A percentile compares a stretch with the other conserved stretches of the same genome.
Conservation (phyloP, 2,888 invertebrate genomes). For the Mythimna loreyi region DNA sequence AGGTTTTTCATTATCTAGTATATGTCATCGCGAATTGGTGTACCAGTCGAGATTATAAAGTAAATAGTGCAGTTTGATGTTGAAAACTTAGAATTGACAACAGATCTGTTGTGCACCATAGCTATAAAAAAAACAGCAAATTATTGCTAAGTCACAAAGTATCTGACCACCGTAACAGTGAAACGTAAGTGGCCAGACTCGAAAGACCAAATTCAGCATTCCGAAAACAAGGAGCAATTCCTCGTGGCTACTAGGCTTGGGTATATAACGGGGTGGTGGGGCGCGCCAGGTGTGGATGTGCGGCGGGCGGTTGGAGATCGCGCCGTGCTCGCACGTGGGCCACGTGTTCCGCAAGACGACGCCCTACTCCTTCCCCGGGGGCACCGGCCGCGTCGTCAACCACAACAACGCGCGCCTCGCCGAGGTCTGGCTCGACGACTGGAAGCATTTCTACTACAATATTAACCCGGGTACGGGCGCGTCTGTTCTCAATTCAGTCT, state of each 20-base stretch:
- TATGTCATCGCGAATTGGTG: too few relatives aligned
- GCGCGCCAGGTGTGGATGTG: conserved; percentile 98
- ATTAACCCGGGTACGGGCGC: conserved; percentile 96
- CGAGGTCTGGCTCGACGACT: conserved; percentile 99
- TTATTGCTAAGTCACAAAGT: too few relatives aligned
- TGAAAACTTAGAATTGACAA: too few relatives aligned
- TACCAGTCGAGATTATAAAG: too few relatives aligned
- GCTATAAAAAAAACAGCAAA: too few relatives aligned
- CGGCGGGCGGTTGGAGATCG: conserved; percentile 98
- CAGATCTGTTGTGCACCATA: too few relatives aligned
- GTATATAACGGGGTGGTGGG: conserved; percentile 62
- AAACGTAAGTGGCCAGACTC: too few relatives aligned
- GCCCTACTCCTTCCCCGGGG: conserved; percentile 99
- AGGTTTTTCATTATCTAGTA: too few relatives aligned
- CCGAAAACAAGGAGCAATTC: not conserved
- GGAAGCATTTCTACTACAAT: conserved; percentile 99
- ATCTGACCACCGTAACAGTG: too few relatives aligned
- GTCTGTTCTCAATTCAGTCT: conserved; percentile 45
- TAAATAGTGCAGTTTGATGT: too few relatives aligned
- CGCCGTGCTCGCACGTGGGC: conserved; percentile 98
- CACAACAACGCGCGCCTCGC: conserved; percentile 99
- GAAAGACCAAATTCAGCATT: conserved; percentile 25
- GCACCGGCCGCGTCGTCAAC: conserved; percentile 98
- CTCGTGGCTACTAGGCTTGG: conserved; percentile 58
- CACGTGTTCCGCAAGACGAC: conserved; percentile 99